Evolutionary conservation across 2,113 vertebrate species (phyloP).

Genomic region (Hirundichthys speculiger): DNA sequence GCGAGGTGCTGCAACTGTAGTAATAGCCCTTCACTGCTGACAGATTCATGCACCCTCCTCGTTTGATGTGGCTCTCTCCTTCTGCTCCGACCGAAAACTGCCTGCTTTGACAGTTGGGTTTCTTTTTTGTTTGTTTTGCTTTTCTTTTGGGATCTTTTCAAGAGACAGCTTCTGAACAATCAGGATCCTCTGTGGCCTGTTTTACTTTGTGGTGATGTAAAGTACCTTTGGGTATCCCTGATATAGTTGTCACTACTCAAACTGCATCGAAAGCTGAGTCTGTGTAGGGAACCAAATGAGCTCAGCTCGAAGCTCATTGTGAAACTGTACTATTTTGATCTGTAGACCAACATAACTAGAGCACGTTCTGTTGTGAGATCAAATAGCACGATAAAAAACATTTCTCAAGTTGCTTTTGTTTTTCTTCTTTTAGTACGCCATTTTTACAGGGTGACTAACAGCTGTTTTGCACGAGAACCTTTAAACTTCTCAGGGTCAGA

Average conservation of each 20-base stretch:
- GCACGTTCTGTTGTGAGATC: too few species aligned
- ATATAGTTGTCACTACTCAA: background rate
- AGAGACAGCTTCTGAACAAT: constrained; percentile 65
- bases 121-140: constrained; percentile 39
- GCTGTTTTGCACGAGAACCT: too few species aligned
- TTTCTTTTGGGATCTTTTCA: constrained; percentile 60
- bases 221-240: constrained; percentile 46
- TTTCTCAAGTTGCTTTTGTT: too few species aligned
- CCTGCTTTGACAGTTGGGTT: constrained; percentile 54
- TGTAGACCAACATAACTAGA: too few species aligned
- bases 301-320: too few species aligned
- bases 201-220: constrained; percentile 69
- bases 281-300: too few species aligned
- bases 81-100: constrained; percentile 52
- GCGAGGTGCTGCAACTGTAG: constrained; percentile 74
- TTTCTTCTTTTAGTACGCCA: too few species aligned
- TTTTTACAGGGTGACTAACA: too few species aligned
- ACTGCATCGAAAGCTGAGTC: too few species aligned
- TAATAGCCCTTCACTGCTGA: constrained; percentile 79
- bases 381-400: too few species aligned
- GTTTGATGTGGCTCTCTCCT: constrained; percentile 77
- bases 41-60: constrained; percentile 73
- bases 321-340: too few species aligned
- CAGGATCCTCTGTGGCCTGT: constrained; percentile 63
- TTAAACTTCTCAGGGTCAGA: too few species aligned